Percentiles rank a stretch among this genome's conserved stretches.
Conservation (phyloP, 1,140 invertebrate species). For the Caenorhabditis inopinata region DNA sequence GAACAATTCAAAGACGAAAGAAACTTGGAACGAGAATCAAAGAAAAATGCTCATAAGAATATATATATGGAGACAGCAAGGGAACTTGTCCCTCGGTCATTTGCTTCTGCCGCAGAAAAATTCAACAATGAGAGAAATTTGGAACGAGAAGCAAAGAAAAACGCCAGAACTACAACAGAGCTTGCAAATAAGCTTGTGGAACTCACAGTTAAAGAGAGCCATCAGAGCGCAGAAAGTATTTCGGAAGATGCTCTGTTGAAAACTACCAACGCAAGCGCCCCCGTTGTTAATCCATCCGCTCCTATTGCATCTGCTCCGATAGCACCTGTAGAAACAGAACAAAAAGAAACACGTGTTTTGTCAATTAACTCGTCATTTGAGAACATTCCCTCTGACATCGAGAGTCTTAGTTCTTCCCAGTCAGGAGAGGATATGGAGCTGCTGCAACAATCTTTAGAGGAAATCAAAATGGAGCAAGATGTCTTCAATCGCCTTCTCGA, state of each 20-base stretch:
- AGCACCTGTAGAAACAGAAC: neutral
- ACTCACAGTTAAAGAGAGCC: too few species aligned
- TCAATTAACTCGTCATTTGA: constrained; percentile 13
- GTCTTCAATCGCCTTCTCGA: neutral
- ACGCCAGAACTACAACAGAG: too few species aligned
- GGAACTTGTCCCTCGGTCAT: neutral
- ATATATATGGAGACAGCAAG: neutral
- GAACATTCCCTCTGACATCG: constrained; percentile 9
- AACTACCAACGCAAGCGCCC: too few species aligned
- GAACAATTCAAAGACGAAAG: too few species aligned
- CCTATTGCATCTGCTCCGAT: neutral
- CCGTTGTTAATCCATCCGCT: neutral
- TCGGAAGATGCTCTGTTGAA: too few species aligned
- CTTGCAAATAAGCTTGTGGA: too few species aligned
- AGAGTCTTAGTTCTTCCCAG: neutral
- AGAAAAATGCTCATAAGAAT: constrained; percentile 38
- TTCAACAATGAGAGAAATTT: too few species aligned
- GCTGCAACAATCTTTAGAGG: neutral
- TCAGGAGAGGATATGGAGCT: neutral
- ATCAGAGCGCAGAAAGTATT: too few species aligned
- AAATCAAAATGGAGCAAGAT: neutral
- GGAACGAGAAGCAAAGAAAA: neutral
- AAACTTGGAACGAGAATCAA: too few species aligned
- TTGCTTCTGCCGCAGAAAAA: neutral
- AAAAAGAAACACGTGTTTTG: neutral